Conservation (phyloP, 2,888 invertebrate genomes). For the Sepioteuthis lessoniana region DNA sequence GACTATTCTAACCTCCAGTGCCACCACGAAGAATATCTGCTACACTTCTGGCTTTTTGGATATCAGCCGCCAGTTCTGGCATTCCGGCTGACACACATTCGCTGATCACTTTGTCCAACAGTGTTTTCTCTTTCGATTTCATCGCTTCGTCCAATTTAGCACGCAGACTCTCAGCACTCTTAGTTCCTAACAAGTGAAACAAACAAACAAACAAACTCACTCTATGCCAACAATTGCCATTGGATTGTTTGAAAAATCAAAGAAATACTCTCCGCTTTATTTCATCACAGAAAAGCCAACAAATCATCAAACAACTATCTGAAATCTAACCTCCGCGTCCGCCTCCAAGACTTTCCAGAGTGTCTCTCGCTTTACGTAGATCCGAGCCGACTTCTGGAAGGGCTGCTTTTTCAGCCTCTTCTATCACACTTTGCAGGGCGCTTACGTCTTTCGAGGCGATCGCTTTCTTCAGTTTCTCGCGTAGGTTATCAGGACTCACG, state of each 20-base stretch:
- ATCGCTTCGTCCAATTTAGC: background rate
- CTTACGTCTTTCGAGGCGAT: background rate
- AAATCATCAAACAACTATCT: background rate
- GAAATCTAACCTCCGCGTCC: constrained; percentile 36
- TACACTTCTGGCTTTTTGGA: background rate
- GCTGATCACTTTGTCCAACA: background rate
- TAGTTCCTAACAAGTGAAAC: background rate
- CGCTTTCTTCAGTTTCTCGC: background rate
- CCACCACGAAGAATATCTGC: background rate
- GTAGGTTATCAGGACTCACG: background rate
- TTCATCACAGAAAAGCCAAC: background rate
- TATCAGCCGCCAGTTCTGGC: background rate
- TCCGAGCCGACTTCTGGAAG: background rate
- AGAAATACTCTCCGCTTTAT: no score
- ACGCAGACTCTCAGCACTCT: background rate
- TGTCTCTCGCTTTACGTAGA: constrained; percentile 34
- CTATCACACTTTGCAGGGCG: background rate
- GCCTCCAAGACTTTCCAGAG: background rate
- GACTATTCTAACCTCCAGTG: background rate
- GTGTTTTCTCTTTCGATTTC: background rate
- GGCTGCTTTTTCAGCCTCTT: background rate
- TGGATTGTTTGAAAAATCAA: no score
- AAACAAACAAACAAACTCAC: no score
- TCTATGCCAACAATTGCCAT: background rate
- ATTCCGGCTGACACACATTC: constrained; percentile 4